Percentiles rank a stretch among this genome's conserved stretches.
Conservation (phyloP, 2,888 invertebrate genomes). For the Nephrotoma flavescens region DNA sequence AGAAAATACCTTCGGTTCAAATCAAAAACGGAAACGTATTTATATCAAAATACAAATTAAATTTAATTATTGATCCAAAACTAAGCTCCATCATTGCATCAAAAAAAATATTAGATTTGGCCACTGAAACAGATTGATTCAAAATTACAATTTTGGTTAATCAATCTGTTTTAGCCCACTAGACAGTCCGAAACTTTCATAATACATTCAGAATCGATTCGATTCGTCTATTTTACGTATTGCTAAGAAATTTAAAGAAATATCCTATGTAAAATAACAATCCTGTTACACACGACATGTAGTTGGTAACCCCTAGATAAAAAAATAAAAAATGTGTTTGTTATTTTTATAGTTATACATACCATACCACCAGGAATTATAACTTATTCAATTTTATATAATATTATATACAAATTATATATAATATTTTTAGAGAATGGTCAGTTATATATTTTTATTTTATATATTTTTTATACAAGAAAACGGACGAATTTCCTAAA, state of each 20-base stretch:
- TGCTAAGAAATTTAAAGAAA: not conserved
- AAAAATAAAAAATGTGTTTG: not conserved
- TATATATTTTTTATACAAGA: not conserved
- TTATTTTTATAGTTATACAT: not conserved
- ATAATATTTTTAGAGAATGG: not conserved
- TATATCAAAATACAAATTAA: not conserved
- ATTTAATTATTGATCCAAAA: no score
- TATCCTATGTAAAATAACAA: not conserved
- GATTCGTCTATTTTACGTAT: not conserved
- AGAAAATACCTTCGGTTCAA: no score
- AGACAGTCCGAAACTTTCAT: not conserved
- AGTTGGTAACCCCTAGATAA: not conserved
- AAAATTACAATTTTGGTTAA: not conserved
- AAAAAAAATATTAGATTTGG: not conserved
- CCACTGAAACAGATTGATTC: not conserved
- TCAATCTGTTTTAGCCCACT: not conserved
- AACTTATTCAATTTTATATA: not conserved
- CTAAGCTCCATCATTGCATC: no score
- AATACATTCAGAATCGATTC: not conserved
- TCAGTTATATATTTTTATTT: not conserved
- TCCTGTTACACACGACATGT: not conserved
- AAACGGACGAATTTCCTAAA: not conserved
- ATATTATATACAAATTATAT: not conserved
- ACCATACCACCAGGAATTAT: not conserved
- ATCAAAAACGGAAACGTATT: not conserved